Conservation (phyloP, 2,113 vertebrate genomes). For the Lynx canadensis region DNA sequence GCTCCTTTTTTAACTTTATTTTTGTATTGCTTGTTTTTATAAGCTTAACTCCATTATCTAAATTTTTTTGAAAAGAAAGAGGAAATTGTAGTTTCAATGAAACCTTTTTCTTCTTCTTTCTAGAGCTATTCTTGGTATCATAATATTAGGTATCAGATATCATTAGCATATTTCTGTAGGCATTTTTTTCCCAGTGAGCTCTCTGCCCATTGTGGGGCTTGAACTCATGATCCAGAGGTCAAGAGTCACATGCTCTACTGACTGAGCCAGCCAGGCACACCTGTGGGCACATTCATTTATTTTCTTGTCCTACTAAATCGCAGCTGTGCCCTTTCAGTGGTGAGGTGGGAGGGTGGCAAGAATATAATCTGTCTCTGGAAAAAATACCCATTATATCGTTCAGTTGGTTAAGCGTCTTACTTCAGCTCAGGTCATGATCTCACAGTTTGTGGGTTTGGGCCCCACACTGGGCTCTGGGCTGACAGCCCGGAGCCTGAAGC, state of each 20-base stretch:
- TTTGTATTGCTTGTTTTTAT: not conserved
- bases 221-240: not conserved
- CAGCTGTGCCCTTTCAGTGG: not conserved
- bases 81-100: not conserved
- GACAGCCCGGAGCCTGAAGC: too few species aligned
- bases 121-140: not conserved
- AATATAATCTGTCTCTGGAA: not conserved
- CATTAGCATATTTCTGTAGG: not conserved
- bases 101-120: not conserved
- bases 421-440: too few species aligned
- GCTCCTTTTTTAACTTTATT: not conserved
- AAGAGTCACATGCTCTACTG: not conserved
- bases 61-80: not conserved
- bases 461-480: too few species aligned
- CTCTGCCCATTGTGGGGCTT: not conserved
- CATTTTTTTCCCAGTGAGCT: not conserved
- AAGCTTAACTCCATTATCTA: not conserved
- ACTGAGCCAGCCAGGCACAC: not conserved
- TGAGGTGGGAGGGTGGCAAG: not conserved
- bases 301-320: not conserved
- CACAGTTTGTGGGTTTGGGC: too few species aligned
- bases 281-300: not conserved
- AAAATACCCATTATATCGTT: not conserved
- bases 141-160: not conserved
- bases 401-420: too few species aligned